Percentiles rank a stretch among this genome's conserved stretches.
These are phyloP conservation scores for Papilio demoleus DNA, from an alignment of 2,888 invertebrate species.

Conservation along the genomic window DNA sequence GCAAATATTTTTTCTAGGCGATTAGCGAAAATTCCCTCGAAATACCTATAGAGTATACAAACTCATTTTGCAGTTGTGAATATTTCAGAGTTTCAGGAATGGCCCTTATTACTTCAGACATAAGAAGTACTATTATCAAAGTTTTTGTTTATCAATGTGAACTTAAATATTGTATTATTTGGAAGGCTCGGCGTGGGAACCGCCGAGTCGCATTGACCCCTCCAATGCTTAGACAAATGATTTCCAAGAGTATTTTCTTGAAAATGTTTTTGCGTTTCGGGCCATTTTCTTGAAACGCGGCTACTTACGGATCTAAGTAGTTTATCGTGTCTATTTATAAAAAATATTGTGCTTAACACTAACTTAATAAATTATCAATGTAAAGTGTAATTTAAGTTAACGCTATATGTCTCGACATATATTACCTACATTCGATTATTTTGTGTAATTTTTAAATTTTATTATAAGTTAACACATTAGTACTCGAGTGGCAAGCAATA, in stretches of 20 bases:
- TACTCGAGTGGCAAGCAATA: no score
- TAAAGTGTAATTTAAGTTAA: constrained; percentile 49
- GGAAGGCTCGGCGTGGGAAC: constrained; percentile 76
- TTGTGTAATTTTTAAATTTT: no score
- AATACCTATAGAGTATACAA: constrained; percentile 67
- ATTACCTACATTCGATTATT: background rate
- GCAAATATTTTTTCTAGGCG: constrained; percentile 81
- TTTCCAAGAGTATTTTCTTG: constrained; percentile 70
- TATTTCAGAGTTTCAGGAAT: constrained; percentile 12
- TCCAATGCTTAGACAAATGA: constrained; percentile 79
- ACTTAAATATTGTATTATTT: constrained; percentile 46
- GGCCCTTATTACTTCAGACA: constrained; percentile 40
- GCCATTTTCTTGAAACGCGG: constrained; percentile 46
- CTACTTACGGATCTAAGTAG: constrained; percentile 36
- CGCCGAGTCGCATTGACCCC: constrained; percentile 74
- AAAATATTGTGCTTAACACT: background rate
- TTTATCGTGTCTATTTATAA: constrained; percentile 28
- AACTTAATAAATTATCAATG: constrained; percentile 35
- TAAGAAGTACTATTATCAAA: constrained; percentile 48
- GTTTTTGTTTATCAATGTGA: constrained; percentile 31
- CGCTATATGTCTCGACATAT: background rate
- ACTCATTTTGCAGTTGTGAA: constrained; percentile 44
- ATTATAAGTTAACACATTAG: no score
- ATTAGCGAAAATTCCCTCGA: constrained; percentile 77
- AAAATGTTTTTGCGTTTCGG: constrained; percentile 63